Conservation (phyloP, 2,797 vertebrate genomes). For the Synanceia verrucosa region DNA sequence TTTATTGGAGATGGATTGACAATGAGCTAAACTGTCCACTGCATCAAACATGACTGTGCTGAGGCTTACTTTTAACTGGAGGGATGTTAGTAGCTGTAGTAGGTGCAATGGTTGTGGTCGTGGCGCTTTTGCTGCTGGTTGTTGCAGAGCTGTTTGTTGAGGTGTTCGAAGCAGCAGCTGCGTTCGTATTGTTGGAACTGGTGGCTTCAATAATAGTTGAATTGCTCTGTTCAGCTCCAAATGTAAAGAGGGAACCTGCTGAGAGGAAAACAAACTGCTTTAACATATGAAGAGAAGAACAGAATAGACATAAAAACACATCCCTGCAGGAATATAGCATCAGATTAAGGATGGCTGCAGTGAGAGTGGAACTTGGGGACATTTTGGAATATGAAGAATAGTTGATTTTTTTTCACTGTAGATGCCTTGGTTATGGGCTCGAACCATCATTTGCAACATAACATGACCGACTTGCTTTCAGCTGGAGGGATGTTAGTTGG, state of each 20-base stretch:
- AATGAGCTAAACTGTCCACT: not conserved
- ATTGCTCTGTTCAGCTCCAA: conserved; percentile 73
- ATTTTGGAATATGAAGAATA: not conserved
- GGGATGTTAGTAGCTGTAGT: conserved; percentile 38
- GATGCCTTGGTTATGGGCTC: not conserved
- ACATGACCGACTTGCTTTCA: conserved; percentile 70
- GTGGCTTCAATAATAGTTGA: conserved; percentile 59
- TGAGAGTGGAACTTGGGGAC: not conserved
- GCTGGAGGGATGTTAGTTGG: conserved; percentile 34
- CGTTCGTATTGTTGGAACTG: conserved; percentile 38
- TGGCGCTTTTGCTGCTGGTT: conserved; percentile 14
- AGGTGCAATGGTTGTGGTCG: conserved; percentile 25
- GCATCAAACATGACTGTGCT: not conserved
- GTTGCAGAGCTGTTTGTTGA: conserved; percentile 16
- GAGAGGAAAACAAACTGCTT: not conserved
- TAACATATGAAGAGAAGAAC: not conserved
- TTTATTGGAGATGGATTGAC: not conserved
- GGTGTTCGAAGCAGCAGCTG: conserved; percentile 38
- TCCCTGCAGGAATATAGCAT: not conserved
- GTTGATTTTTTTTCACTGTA: not conserved
- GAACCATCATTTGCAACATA: not conserved
- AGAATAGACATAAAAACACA: not conserved
- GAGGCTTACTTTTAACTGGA: conserved; percentile 74
- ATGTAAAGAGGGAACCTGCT: conserved; percentile 79
- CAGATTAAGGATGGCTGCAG: not conserved